A percentile compares a stretch with the other conserved stretches of the same genome.
phyloP scores from a whole-genome alignment of 2,797 vertebrate species.

The Sebastes matsubarae region DNA sequence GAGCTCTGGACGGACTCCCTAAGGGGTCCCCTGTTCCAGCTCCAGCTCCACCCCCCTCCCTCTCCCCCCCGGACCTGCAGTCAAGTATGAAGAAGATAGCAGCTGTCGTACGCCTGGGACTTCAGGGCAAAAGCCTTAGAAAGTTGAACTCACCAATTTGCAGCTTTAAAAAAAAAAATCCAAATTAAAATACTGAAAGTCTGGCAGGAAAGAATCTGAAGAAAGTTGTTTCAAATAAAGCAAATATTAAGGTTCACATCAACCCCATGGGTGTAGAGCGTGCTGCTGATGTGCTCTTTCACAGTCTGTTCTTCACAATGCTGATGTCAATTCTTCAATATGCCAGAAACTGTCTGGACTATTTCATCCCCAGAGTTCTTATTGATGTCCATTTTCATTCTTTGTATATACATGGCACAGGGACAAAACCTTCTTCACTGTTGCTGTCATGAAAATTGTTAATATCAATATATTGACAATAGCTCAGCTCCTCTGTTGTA shows the following conservation, averaged over 20 bases:
- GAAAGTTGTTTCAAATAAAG: background rate
- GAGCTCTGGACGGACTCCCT: slow-evolving; percentile 49
- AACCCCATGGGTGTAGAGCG: background rate
- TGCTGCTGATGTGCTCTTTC: background rate
- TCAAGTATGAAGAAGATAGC: slow-evolving; percentile 69
- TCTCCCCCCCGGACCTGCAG: slow-evolving; percentile 56
- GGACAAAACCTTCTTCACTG: slow-evolving; percentile 26
- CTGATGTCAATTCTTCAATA: slow-evolving; percentile 29
- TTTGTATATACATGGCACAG: slow-evolving; percentile 20
- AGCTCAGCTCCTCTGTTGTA: slow-evolving; percentile 40
- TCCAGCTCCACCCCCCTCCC: slow-evolving; percentile 40
- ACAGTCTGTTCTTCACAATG: background rate
- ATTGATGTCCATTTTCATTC: slow-evolving; percentile 32
- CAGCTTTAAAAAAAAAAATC: slow-evolving; percentile 9
- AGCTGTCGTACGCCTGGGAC: slow-evolving; percentile 63
- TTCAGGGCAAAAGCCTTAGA: slow-evolving; percentile 42
- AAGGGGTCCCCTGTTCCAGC: slow-evolving; percentile 35
- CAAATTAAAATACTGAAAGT: slow-evolving; percentile 28
- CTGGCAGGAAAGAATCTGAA: background rate
- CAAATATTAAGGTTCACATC: background rate
- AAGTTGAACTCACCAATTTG: slow-evolving; percentile 47
- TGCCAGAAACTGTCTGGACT: background rate
- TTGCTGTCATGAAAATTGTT: slow-evolving; percentile 31
- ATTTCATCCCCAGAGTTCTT: slow-evolving; percentile 21
- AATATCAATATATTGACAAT: slow-evolving; percentile 72